A percentile compares a stretch with the other conserved stretches of the same genome.
Evolutionary conservation across 2,113 vertebrate genomes (phyloP).

Genomic region (Epinephelus cyanopodus): DNA sequence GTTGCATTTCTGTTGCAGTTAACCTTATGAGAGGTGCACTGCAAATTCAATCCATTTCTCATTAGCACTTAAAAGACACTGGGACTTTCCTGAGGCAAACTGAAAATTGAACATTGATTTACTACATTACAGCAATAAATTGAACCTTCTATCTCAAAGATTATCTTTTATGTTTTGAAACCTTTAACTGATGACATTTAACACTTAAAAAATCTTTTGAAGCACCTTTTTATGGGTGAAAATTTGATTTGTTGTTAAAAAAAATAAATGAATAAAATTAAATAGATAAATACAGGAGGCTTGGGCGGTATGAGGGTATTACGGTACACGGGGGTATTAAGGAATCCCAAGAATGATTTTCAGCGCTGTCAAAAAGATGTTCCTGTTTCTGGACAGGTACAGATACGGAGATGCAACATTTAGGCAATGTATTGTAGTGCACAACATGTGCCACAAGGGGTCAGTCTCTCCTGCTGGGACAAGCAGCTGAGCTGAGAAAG

Average conservation of each 20-base stretch:
- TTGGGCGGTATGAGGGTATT: too few species aligned
- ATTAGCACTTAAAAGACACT: constrained; percentile 4
- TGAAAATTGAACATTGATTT: constrained; percentile 36
- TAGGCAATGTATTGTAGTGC: too few species aligned
- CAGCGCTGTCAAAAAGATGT: too few species aligned
- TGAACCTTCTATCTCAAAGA: background rate
- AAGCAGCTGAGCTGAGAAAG: too few species aligned
- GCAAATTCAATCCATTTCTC: constrained; percentile 16
- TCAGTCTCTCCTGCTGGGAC: too few species aligned
- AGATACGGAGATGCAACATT: too few species aligned
- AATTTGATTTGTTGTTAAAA: background rate
- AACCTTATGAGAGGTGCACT: background rate
- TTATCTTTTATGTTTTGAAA: background rate
- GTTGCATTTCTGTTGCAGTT: constrained; percentile 1
- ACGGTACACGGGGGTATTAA: too few species aligned
- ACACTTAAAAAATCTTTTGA: background rate
- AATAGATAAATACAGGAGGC: too few species aligned
- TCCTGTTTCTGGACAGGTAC: too few species aligned
- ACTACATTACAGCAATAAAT: background rate
- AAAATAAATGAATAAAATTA: background rate
- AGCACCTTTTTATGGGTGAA: too few species aligned
- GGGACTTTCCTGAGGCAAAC: constrained; percentile 10
- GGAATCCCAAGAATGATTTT: too few species aligned
- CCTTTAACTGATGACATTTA: background rate
- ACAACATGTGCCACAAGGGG: too few species aligned